These are phyloP conservation scores for Gavialis gangeticus DNA, from an alignment of 2,113 vertebrate genomes.

Conservation along the genomic window DNA sequence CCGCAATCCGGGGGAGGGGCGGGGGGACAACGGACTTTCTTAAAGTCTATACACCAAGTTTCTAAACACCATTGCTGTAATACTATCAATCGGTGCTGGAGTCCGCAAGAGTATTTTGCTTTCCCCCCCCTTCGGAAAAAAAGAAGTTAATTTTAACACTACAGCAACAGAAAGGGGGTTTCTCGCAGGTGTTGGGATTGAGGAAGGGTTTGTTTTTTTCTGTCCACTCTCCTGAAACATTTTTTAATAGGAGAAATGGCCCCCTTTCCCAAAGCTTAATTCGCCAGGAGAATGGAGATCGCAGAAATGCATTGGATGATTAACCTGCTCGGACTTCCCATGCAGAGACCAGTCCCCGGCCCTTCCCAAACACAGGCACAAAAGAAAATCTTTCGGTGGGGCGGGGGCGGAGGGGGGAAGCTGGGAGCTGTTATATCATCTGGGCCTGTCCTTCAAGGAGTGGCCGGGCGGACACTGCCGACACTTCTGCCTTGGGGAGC, in stretches of 20 bases:
- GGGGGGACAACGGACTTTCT: conserved; percentile 36
- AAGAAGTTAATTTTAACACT: background rate
- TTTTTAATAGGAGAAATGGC: conserved; percentile 15
- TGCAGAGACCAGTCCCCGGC: background rate
- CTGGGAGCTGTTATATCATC: background rate
- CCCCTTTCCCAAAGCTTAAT: conserved; percentile 47
- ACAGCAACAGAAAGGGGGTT: conserved; percentile 14
- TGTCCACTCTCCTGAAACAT: conserved; percentile 14
- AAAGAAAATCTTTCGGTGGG: background rate
- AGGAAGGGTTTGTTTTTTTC: conserved; percentile 42
- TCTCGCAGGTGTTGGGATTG: conserved; percentile 40
- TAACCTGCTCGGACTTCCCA: background rate
- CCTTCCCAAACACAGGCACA: background rate
- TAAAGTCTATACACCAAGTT: conserved; percentile 61
- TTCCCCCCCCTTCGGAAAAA: background rate
- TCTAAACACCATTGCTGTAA: conserved; percentile 67
- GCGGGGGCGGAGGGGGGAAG: background rate
- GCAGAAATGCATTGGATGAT: background rate
- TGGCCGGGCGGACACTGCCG: background rate
- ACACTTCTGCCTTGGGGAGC: conserved; percentile 22
- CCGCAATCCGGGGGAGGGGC: conserved; percentile 62
- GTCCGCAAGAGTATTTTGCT: background rate
- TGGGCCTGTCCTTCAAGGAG: conserved; percentile 5
- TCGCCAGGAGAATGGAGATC: conserved; percentile 30
- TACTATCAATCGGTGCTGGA: conserved; percentile 68